Evolutionary conservation across 1,140 invertebrate genomes (phyloP).

Genomic region (Drosophila nebulosa): DNA sequence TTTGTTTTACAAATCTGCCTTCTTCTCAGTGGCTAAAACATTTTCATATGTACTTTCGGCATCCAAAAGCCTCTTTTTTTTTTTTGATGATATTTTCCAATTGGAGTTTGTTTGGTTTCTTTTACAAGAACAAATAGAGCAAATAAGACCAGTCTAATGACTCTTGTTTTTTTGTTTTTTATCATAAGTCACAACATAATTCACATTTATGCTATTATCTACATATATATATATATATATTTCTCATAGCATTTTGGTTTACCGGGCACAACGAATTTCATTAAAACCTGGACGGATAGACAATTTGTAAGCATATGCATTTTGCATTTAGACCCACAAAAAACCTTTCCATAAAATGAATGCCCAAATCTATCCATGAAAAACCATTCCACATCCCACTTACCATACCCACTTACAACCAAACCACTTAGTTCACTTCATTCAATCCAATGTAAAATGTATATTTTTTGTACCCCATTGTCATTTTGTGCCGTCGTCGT

Average conservation of each 20-base stretch:
- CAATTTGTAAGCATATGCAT: conserved; percentile 76
- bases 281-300: conserved; percentile 78
- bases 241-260: conserved; percentile 80
- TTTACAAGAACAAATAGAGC: not conserved
- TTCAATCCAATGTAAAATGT: not conserved
- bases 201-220: conserved; percentile 48
- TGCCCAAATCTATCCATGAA: conserved; percentile 19
- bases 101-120: not conserved
- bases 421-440: not conserved
- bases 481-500: conserved; percentile 30
- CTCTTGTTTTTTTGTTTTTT: not conserved
- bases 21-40: too few species aligned
- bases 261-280: conserved; percentile 78
- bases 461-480: not conserved
- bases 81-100: not conserved
- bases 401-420: too few species aligned
- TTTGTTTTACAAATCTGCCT: not conserved
- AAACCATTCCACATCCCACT: not conserved
- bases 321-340: conserved; percentile 56
- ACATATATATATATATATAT: conserved; percentile 44
- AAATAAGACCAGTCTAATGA: not conserved
- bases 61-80: too few species aligned
- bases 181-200: not conserved
- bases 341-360: conserved; percentile 36
- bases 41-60: too few species aligned